A percentile compares a stretch with the other conserved stretches of the same genome.
Evolutionary conservation across 2,797 vertebrate species (phyloP).

Genomic region (Danionella dracula): DNA sequence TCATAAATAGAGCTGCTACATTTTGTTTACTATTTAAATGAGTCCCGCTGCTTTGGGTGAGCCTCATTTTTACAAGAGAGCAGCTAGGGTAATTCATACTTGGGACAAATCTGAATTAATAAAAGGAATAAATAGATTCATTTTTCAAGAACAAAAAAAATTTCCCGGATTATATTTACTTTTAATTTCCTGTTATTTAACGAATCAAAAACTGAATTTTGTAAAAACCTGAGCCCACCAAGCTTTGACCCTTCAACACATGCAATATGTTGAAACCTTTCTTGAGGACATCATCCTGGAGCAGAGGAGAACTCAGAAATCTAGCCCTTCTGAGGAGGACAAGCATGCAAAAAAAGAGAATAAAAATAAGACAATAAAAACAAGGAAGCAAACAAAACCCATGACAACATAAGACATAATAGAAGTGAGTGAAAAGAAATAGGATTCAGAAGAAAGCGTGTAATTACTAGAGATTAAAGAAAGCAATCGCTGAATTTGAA

Average conservation of each 20-base stretch:
- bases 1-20: too few species aligned
- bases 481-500: not conserved
- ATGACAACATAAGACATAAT: not conserved
- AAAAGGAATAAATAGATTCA: too few species aligned
- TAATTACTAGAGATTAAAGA: slow-evolving; percentile 4
- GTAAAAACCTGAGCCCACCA: slow-evolving; percentile 15
- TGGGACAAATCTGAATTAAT: too few species aligned
- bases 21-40: too few species aligned
- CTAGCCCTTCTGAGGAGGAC: slow-evolving; percentile 37
- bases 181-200: too few species aligned
- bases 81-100: too few species aligned
- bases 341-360: slow-evolving; percentile 14
- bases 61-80: too few species aligned
- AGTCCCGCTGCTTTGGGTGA: too few species aligned
- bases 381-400: not conserved
- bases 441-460: not conserved
- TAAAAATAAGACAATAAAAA: not conserved
- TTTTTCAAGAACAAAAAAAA: too few species aligned
- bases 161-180: too few species aligned
- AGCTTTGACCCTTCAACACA: not conserved
- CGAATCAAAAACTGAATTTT: too few species aligned
- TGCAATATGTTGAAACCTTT: slow-evolving; percentile 18
- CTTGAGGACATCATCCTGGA: slow-evolving; percentile 29
- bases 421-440: not conserved
- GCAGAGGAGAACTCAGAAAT: slow-evolving; percentile 20